These are phyloP conservation scores for Albula glossodonta DNA, from an alignment of 2,113 vertebrate species.

Conservation along the genomic window DNA sequence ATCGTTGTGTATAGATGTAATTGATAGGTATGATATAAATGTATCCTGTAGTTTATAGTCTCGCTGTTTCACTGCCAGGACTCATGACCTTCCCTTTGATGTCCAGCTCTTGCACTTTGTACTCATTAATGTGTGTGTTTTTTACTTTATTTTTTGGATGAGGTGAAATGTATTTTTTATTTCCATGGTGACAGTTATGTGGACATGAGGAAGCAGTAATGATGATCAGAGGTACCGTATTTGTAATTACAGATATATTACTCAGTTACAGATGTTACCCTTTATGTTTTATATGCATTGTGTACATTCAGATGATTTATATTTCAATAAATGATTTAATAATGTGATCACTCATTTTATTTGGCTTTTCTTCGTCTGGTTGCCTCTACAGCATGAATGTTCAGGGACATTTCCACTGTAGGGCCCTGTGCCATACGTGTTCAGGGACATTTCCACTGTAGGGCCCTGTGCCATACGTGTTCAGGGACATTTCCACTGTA, in stretches of 20 bases:
- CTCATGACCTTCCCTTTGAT: slow-evolving; percentile 81
- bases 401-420: too few species aligned
- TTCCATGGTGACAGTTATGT: slow-evolving; percentile 73
- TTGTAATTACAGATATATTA: slow-evolving; percentile 63
- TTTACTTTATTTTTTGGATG: slow-evolving; percentile 33
- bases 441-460: too few species aligned
- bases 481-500: too few species aligned
- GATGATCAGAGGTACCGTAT: slow-evolving; percentile 72
- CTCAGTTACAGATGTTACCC: slow-evolving; percentile 63
- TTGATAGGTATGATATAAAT: slow-evolving; percentile 55
- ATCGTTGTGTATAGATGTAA: slow-evolving; percentile 85
- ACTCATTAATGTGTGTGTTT: slow-evolving; percentile 33
- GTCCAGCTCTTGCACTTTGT: slow-evolving; percentile 91
- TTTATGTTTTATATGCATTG: slow-evolving; percentile 61
- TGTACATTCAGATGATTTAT: slow-evolving; percentile 80
- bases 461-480: too few species aligned
- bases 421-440: too few species aligned
- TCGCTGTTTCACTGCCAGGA: slow-evolving; percentile 91
- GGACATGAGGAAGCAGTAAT: slow-evolving; percentile 67
- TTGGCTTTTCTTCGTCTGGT: not conserved
- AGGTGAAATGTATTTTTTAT: slow-evolving; percentile 42
- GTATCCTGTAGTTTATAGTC: slow-evolving; percentile 77
- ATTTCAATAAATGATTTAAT: slow-evolving; percentile 81
- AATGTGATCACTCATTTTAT: slow-evolving; percentile 42
- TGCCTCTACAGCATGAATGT: too few species aligned